Conservation (phyloP, 2,113 vertebrate species). For the Numida meleagris region DNA sequence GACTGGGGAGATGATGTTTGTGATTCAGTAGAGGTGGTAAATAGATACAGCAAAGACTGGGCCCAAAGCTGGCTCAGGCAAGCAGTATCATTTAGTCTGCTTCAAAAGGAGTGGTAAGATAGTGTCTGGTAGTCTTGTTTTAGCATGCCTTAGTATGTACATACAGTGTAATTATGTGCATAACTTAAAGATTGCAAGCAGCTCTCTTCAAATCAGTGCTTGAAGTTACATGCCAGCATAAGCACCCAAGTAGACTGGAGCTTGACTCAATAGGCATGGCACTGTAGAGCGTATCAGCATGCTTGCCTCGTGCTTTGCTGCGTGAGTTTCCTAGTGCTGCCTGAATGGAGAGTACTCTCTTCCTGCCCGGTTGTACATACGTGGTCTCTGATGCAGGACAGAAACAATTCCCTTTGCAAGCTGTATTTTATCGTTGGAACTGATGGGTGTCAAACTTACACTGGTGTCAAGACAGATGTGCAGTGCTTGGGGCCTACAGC, state of each 20-base stretch:
- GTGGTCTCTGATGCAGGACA: neutral
- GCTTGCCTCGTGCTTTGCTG: constrained; percentile 32
- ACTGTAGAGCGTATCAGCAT: neutral
- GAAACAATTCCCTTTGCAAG: constrained; percentile 4
- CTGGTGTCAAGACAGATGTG: constrained; percentile 67
- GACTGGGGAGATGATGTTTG: neutral
- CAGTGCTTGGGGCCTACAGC: neutral
- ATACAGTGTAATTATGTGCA: neutral
- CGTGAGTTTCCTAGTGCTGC: neutral
- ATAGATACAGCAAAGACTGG: neutral
- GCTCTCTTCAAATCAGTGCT: neutral
- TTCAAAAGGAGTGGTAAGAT: neutral
- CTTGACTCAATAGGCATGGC: neutral
- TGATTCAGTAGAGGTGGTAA: neutral
- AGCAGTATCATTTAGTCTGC: neutral
- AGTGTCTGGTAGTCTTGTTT: neutral
- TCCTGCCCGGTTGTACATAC: neutral
- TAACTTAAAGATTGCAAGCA: neutral
- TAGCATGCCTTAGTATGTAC: neutral
- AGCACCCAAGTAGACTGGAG: neutral
- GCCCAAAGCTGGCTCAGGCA: neutral
- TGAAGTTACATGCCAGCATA: neutral
- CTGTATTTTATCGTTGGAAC: constrained; percentile 68
- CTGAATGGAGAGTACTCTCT: neutral
- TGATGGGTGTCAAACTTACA: constrained; percentile 62